Evolutionary conservation across 2,797 vertebrate genomes (phyloP).

Genomic region (Todus mexicanus): DNA sequence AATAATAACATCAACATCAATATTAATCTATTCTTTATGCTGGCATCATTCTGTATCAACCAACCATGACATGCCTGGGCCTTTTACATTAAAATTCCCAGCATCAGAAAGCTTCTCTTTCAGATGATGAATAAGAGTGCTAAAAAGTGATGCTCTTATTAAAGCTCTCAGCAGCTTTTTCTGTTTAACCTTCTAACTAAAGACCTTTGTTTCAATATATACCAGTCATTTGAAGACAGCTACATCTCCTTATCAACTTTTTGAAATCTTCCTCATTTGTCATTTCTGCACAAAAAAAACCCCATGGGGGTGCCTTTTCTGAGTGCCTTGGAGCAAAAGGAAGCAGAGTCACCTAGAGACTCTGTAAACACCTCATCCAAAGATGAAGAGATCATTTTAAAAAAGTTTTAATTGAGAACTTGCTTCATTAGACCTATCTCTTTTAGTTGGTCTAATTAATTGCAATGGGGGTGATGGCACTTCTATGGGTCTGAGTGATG

Average conservation of each 20-base stretch:
- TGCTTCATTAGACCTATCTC: background rate
- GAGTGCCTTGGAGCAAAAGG: background rate
- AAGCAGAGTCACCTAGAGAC: background rate
- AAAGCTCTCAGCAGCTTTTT: background rate
- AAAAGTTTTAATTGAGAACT: background rate
- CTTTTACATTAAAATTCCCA: background rate
- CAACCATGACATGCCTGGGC: background rate
- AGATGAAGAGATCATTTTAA: too few species aligned
- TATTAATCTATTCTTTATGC: background rate
- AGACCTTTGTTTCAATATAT: background rate
- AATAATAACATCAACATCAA: background rate
- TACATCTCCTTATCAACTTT: background rate
- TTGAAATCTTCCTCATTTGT: background rate
- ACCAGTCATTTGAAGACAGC: background rate
- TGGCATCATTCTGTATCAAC: background rate
- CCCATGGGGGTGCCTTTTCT: too few species aligned
- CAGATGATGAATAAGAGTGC: background rate
- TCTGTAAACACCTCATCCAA: background rate
- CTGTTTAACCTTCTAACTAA: background rate
- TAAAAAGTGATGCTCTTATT: background rate
- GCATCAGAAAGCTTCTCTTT: background rate
- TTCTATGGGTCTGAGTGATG: background rate
- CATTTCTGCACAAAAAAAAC: background rate
- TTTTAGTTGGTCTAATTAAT: background rate
- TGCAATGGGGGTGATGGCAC: background rate